Percentiles rank a stretch among this genome's conserved stretches.
Evolutionary conservation across 2,888 invertebrate species (phyloP).

Genomic region (Dyspetes luteomarginatus): DNA sequence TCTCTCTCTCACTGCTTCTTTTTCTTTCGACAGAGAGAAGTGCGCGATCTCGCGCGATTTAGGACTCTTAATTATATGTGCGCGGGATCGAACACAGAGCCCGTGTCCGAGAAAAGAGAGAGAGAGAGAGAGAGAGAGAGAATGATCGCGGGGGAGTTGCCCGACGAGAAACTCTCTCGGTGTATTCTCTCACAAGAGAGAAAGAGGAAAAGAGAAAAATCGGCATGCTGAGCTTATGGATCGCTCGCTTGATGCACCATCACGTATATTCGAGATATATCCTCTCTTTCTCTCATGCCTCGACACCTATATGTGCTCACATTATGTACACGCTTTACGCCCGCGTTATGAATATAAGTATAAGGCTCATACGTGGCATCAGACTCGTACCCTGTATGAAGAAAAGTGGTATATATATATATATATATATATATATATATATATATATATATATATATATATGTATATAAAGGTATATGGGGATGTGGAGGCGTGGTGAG

Average conservation of each 20-base stretch:
- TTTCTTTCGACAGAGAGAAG: slow-evolving; percentile 53
- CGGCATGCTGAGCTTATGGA: slow-evolving; percentile 37
- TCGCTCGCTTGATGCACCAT: slow-evolving; percentile 47
- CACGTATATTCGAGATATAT: slow-evolving; percentile 23
- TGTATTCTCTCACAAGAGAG: background rate
- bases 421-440: background rate
- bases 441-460: background rate
- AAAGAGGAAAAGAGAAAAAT: slow-evolving; percentile 4
- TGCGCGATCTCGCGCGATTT: slow-evolving; percentile 80
- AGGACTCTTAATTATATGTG: slow-evolving; percentile 82
- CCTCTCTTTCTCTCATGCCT: slow-evolving; percentile 33
- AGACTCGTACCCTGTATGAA: slow-evolving; percentile 69
- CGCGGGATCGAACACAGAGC: slow-evolving; percentile 73
- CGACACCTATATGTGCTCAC: slow-evolving; percentile 50
- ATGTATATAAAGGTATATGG: background rate
- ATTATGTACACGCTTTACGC: slow-evolving; percentile 65
- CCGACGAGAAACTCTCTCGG: slow-evolving; percentile 25
- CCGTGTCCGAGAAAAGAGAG: slow-evolving; percentile 63
- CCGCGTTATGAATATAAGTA: slow-evolving; percentile 78
- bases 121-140: background rate
- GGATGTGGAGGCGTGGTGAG: slow-evolving; percentile 73
- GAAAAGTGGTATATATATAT: slow-evolving; percentile 13
- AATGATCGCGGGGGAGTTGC: slow-evolving; percentile 74
- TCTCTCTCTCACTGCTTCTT: slow-evolving; percentile 17
- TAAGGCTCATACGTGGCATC: slow-evolving; percentile 71